Conservation (phyloP, 1,140 invertebrate species). For the Zaprionus inermis region DNA sequence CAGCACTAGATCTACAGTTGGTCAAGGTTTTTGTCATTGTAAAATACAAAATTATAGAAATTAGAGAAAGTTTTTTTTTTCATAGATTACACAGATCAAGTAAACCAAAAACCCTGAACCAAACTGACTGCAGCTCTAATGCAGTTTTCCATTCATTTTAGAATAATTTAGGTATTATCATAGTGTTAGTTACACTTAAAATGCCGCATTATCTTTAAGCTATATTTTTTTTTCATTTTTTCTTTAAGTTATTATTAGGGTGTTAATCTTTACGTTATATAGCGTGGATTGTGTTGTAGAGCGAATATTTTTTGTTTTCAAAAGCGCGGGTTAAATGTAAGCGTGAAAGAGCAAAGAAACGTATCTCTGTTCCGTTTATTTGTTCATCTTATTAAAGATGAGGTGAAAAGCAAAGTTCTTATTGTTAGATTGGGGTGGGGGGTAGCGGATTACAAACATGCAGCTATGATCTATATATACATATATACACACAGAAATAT, state of each 20-base stretch:
- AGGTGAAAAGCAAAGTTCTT: constrained; percentile 64
- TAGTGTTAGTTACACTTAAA: constrained; percentile 47
- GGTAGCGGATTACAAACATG: constrained; percentile 44
- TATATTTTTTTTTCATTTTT: constrained; percentile 53
- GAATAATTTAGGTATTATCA: constrained; percentile 1
- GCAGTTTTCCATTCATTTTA: not conserved
- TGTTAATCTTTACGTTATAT: constrained; percentile 70
- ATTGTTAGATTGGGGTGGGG: constrained; percentile 47
- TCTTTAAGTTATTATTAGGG: constrained; percentile 53
- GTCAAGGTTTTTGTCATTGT: constrained; percentile 52
- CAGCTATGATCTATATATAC: constrained; percentile 49
- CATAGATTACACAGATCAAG: constrained; percentile 9
- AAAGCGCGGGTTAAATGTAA: constrained; percentile 62
- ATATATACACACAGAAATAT: constrained; percentile 42
- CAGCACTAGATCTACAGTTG: constrained; percentile 32
- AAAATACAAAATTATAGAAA: constrained; percentile 18
- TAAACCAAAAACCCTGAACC: constrained; percentile 63
- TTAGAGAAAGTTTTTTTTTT: constrained; percentile 11
- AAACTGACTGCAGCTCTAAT: constrained; percentile 41
- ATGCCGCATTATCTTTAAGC: constrained; percentile 67
- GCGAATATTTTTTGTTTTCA: constrained; percentile 48
- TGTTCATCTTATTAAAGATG: constrained; percentile 54
- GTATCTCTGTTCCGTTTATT: constrained; percentile 51
- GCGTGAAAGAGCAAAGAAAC: constrained; percentile 65
- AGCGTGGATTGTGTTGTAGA: constrained; percentile 74